Conservation (phyloP, 2,797 vertebrate genomes). For the Myripristis murdjan region DNA sequence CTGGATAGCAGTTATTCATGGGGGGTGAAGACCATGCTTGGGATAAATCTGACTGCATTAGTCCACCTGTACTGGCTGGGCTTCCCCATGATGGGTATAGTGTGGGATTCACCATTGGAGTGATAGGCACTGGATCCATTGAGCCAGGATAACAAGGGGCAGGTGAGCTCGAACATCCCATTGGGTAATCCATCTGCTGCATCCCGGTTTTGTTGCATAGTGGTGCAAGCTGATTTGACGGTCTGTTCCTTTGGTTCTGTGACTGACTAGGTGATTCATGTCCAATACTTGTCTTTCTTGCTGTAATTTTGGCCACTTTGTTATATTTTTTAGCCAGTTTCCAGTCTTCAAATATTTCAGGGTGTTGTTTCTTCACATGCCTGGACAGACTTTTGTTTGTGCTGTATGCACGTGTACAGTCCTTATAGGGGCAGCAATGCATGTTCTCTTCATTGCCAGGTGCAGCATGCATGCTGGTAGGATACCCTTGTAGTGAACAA, state of each 20-base stretch:
- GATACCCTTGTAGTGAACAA: conserved; percentile 73
- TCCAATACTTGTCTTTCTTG: conserved; percentile 82
- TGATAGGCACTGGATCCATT: conserved; percentile 90
- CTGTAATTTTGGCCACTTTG: conserved; percentile 89
- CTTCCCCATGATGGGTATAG: conserved; percentile 89
- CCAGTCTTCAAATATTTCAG: conserved; percentile 96
- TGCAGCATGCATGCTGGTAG: conserved; percentile 59
- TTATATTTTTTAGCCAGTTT: conserved; percentile 95
- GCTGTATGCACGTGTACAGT: conserved; percentile 95
- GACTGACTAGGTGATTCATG: conserved; percentile 81
- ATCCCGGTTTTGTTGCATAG: conserved; percentile 87
- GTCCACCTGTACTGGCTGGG: conserved; percentile 85
- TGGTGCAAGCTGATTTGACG: conserved; percentile 58
- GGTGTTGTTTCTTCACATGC: conserved; percentile 97
- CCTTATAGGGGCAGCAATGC: conserved; percentile 93
- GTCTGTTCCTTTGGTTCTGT: conserved; percentile 77
- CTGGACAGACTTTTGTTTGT: conserved; percentile 98
- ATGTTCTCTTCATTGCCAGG: conserved; percentile 83
- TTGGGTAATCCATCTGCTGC: conserved; percentile 84
- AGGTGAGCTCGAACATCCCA: conserved; percentile 86
- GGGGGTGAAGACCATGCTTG: conserved; percentile 90
- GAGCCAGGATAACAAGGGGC: conserved; percentile 86
- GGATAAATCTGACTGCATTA: conserved; percentile 89
- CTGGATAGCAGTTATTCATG: conserved; percentile 82
- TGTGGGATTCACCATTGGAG: conserved; percentile 90